Evolutionary conservation across 2,113 vertebrate genomes (phyloP).

Genomic region (Morone chrysops): DNA sequence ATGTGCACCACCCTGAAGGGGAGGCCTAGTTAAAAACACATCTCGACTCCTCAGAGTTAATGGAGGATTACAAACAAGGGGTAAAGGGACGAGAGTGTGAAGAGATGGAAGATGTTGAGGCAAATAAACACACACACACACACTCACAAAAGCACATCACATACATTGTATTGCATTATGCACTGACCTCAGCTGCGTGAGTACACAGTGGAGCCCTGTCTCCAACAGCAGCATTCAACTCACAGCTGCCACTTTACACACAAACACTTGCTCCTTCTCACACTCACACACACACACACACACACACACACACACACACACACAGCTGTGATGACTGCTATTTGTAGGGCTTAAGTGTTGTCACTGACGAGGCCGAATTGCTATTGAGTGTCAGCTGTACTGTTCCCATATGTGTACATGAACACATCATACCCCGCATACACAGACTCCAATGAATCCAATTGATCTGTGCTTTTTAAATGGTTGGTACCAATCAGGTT

Average conservation of each 20-base stretch:
- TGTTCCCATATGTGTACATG: not conserved
- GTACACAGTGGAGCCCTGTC: conserved; percentile 22
- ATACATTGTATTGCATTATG: conserved; percentile 11
- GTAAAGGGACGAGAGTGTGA: not conserved
- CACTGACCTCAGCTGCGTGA: conserved; percentile 59
- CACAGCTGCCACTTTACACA: conserved; percentile 59
- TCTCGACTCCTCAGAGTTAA: conserved; percentile 28
- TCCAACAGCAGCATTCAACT: conserved; percentile 49
- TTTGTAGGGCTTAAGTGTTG: conserved; percentile 32
- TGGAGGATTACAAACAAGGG: conserved; percentile 25
- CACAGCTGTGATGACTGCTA: conserved; percentile 24
- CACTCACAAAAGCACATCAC: not conserved
- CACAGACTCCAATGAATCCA: not conserved
- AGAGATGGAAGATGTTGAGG: not conserved
- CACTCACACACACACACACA: not conserved
- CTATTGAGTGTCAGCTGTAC: conserved; percentile 8
- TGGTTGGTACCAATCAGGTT: not conserved
- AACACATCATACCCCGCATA: not conserved
- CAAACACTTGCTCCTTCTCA: not conserved
- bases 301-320: not conserved
- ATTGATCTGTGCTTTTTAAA: not conserved
- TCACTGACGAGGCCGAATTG: conserved; percentile 2
- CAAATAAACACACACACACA: not conserved
- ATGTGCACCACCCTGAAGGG: not conserved
- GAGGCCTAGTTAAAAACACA: conserved; percentile 10